phyloP scores from a whole-genome alignment of 2,797 vertebrate genomes.

The Gouania willdenowi region DNA sequence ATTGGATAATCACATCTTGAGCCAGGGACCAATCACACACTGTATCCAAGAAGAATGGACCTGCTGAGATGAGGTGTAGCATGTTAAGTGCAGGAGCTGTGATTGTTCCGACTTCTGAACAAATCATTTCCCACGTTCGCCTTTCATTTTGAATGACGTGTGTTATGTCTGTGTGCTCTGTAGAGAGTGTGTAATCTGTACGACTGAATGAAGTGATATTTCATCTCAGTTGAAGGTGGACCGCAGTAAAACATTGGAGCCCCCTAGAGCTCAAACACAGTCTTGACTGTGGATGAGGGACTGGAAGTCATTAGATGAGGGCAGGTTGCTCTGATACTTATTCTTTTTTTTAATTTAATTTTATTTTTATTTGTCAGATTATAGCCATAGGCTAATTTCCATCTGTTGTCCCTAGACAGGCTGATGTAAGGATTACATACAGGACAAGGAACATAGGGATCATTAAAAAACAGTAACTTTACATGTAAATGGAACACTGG shows the following conservation, averaged over 20 bases:
- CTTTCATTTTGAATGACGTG: not conserved
- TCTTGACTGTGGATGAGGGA: not conserved
- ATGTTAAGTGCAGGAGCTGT: not conserved
- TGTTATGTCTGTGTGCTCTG: not conserved
- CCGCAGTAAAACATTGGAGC: constrained; percentile 26
- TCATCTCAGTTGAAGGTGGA: too few species aligned
- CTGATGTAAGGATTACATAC: too few species aligned
- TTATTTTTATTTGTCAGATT: too few species aligned
- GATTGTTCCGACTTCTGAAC: not conserved
- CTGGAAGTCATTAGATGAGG: constrained; percentile 3
- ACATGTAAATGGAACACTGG: too few species aligned
- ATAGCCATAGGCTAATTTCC: too few species aligned
- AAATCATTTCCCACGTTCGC: not conserved
- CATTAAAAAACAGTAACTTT: too few species aligned
- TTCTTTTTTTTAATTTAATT: too few species aligned
- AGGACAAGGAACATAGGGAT: too few species aligned
- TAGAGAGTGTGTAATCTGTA: too few species aligned
- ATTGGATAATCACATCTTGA: constrained; percentile 53
- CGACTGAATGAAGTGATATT: too few species aligned
- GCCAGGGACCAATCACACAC: constrained; percentile 60
- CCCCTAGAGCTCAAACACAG: constrained; percentile 48
- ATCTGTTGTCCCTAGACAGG: too few species aligned
- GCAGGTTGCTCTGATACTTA: constrained; percentile 56
- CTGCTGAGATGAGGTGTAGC: constrained; percentile 18
- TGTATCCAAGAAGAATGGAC: constrained; percentile 68